A percentile compares a stretch with the other conserved stretches of the same genome.
Conservation (phyloP, 2,888 invertebrate species). For the Cetonia aurata region DNA sequence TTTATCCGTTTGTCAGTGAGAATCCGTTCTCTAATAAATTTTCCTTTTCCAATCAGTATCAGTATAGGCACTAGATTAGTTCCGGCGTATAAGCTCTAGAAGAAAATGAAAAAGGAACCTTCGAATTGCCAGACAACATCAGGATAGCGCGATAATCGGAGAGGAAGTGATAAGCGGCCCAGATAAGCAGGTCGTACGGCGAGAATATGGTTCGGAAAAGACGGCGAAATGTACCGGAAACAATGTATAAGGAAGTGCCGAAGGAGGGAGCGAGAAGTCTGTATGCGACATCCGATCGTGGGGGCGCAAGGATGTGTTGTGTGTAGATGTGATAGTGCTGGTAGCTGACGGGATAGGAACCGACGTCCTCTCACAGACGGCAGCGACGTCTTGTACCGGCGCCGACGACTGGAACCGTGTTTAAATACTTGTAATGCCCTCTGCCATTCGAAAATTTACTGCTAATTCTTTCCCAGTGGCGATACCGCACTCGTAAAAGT, state of each 20-base stretch:
- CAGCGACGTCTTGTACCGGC: constrained; percentile 49
- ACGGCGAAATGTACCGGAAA: constrained; percentile 66
- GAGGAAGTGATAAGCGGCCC: constrained; percentile 62
- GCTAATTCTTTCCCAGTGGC: constrained; percentile 28
- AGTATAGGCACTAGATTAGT: constrained; percentile 18
- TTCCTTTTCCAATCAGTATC: constrained; percentile 1
- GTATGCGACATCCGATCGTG: too few species aligned
- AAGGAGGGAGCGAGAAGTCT: constrained; percentile 52
- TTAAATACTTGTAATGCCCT: constrained; percentile 49
- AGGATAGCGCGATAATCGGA: constrained; percentile 62
- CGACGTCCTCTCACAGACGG: constrained; percentile 42
- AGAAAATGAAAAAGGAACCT: constrained; percentile 28
- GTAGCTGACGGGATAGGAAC: constrained; percentile 14
- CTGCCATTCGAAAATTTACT: constrained; percentile 41
- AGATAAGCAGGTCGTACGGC: constrained; percentile 62
- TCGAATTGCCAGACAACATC: constrained; percentile 52
- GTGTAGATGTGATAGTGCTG: constrained; percentile 5
- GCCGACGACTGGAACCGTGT: constrained; percentile 50
- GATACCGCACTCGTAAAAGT: constrained; percentile 21
- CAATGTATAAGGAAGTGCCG: constrained; percentile 64
- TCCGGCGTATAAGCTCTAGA: constrained; percentile 14
- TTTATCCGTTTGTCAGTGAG: too few species aligned
- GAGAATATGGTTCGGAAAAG: constrained; percentile 65
- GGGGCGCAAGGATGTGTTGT: background rate
- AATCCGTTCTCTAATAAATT: background rate